phyloP scores from a whole-genome alignment of 2,888 invertebrate species.

The Polydrusus pterygomalis region DNA sequence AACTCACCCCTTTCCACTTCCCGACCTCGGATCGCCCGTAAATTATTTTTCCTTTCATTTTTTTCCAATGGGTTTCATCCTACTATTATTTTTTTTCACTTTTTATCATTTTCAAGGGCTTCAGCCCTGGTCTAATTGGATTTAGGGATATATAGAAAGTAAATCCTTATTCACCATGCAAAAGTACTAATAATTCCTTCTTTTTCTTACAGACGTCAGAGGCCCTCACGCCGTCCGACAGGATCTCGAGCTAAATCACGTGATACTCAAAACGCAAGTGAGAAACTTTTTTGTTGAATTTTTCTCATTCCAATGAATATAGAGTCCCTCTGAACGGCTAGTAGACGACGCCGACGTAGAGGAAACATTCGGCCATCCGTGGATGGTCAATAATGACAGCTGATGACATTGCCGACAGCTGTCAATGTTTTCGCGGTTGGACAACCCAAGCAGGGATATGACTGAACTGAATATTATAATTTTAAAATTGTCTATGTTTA shows the following conservation, averaged over 20 bases:
- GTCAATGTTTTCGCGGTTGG: background rate
- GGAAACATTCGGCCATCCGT: too few species aligned
- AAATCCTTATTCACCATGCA: too few species aligned
- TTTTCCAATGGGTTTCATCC: too few species aligned
- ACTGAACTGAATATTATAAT: conserved; percentile 5
- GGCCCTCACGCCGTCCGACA: conserved; percentile 78
- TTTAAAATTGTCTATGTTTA: background rate
- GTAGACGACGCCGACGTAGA: background rate
- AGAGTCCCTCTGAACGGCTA: conserved; percentile 55
- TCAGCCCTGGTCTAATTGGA: too few species aligned
- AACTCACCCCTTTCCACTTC: too few species aligned
- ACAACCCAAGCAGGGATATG: background rate
- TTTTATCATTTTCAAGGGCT: too few species aligned
- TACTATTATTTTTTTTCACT: too few species aligned
- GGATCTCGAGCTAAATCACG: conserved; percentile 66
- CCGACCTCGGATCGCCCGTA: too few species aligned
- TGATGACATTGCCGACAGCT: background rate
- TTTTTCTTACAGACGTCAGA: conserved; percentile 78
- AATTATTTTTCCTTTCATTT: too few species aligned
- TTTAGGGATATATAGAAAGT: too few species aligned
- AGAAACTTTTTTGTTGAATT: conserved; percentile 53
- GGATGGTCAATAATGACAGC: background rate
- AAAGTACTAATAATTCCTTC: background rate
- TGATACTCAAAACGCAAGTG: conserved; percentile 15
- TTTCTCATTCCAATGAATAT: conserved; percentile 64